These are phyloP conservation scores for Marcusenius ussheri DNA, from an alignment of 2,113 vertebrate species.

Conservation along the genomic window DNA sequence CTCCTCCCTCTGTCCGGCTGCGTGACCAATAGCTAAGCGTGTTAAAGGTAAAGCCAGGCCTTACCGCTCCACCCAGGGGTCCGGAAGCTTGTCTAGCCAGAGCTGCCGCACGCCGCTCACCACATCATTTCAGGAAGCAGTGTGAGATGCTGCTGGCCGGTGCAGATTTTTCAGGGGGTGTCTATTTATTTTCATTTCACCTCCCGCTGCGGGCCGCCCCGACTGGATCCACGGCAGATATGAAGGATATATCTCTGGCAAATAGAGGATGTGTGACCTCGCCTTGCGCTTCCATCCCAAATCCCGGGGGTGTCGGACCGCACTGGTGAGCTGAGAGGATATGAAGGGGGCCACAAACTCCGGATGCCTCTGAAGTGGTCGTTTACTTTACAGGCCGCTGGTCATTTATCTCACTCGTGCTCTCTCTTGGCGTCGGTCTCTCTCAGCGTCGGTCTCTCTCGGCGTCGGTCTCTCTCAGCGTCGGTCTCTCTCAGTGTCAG, in stretches of 20 bases:
- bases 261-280: background rate
- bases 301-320: background rate
- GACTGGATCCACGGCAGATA: background rate
- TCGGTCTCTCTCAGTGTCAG: background rate
- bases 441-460: no score
- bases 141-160: background rate
- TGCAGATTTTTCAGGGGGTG: background rate
- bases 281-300: background rate
- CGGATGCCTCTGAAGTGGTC: background rate
- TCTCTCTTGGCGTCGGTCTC: background rate
- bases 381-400: background rate
- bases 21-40: background rate
- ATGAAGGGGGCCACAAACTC: background rate
- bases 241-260: background rate
- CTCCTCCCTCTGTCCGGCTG: background rate
- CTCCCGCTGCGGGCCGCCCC: background rate
- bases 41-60: background rate
- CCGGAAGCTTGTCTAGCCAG: background rate
- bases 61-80: background rate
- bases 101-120: background rate
- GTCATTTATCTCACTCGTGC: background rate
- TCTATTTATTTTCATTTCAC: background rate
- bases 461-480: no score
- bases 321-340: background rate
- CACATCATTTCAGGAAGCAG: background rate